Evolutionary conservation across 1,140 invertebrate species (phyloP), one percentile per base, ranked within the genome.

Genomic region (Bombus consobrinus): DNA sequence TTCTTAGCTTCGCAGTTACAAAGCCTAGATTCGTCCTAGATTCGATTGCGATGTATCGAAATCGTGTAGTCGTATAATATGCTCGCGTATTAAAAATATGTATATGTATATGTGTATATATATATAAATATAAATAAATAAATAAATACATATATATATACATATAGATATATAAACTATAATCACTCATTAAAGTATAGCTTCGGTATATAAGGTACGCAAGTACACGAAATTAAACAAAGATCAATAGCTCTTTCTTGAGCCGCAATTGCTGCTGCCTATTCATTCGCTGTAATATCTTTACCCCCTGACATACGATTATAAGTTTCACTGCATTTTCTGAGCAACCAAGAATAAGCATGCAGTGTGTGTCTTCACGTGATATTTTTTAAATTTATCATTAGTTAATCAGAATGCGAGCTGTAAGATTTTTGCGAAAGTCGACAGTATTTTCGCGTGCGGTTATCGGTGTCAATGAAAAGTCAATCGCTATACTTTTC

Each of bases 131-230:
- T 47, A 47, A 18, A 47, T 5, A 47, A 47, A 47, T 47, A 6
- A 18, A 47, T 47, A 41, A 71, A 86, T 81, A 87, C 85, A 37
- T 88, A 22, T 53, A 43, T 47, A 53, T 53, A 22, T 53, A 53
- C 15, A 53, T 53, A 53, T 53, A 78, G 74, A 86, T 75, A 87
- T 84, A 89, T 91, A 90, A 90, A 86, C 64, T 92, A 92, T 91
- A 91, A 92, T 93, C 88, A 78, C 91, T 90, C 88, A 90, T 93
- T 91, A 89, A 78, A 90, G 86, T 85, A 86, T 92, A 93, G 90
- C 88, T 93, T 90, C 83, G 87, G 64, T 90, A 90, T 90, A 88
- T 68, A 84, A 82, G 22, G 81, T 86, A 82, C 59, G 84, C 78
- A 87, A 81, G 68, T 86, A 80, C 62, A 57, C 13, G 37, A 68